Evolutionary conservation across 2,888 invertebrate species (phyloP).

Genomic region (Plemyria rubiginata): DNA sequence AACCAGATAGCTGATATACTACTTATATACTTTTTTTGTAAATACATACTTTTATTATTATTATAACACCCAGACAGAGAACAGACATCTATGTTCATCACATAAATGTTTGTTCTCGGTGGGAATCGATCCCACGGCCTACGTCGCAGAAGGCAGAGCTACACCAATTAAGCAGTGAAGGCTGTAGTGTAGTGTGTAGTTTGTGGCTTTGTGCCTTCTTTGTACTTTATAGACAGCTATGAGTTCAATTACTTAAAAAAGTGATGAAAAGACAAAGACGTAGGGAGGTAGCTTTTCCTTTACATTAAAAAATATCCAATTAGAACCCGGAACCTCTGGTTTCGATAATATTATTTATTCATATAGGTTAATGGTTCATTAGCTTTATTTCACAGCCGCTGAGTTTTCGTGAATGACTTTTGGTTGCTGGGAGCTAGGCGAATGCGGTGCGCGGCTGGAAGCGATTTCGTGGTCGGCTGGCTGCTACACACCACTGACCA

Average conservation of each 20-base stretch:
- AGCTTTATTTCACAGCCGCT: constrained; percentile 39
- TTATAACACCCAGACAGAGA: too few species aligned
- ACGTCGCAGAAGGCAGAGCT: too few species aligned
- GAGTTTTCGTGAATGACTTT: constrained; percentile 45
- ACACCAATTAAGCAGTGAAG: too few species aligned
- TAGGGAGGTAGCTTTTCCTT: not conserved
- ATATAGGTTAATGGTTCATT: constrained; percentile 24
- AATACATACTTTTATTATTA: too few species aligned
- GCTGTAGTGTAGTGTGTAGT: too few species aligned
- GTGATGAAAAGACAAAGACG: not conserved
- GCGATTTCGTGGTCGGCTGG: constrained; percentile 80
- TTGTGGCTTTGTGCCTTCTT: not conserved
- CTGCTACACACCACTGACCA: constrained; percentile 75
- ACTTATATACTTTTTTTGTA: too few species aligned
- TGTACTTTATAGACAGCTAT: not conserved
- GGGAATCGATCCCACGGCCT: too few species aligned
- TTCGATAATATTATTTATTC: constrained; percentile 8
- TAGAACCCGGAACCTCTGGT: not conserved
- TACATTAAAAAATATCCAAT: not conserved
- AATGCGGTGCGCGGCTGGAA: constrained; percentile 59
- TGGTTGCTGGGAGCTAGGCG: constrained; percentile 41
- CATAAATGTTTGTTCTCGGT: too few species aligned
- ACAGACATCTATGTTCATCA: too few species aligned
- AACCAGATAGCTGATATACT: too few species aligned
- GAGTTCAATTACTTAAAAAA: too few species aligned